Evolutionary conservation across 2,113 vertebrate species (phyloP).

Genomic region (Xiphophorus maculatus): DNA sequence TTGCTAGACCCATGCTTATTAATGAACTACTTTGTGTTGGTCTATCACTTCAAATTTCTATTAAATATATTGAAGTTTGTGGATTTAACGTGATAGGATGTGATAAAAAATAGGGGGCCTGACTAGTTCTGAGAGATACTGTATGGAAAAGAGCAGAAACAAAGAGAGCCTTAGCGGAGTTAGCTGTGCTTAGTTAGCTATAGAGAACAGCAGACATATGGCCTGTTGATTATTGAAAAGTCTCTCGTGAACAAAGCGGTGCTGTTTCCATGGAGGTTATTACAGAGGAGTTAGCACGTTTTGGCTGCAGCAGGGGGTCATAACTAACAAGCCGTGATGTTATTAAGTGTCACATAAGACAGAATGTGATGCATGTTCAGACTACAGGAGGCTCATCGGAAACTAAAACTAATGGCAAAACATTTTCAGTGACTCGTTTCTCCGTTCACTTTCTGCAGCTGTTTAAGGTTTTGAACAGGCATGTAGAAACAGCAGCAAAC

Average conservation of each 20-base stretch:
- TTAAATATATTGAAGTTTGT: not conserved
- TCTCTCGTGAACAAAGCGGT: slow-evolving; percentile 32
- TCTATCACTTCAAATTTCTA: too few species aligned
- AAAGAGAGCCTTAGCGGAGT: slow-evolving; percentile 33
- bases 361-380: slow-evolving; percentile 4
- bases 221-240: slow-evolving; percentile 43
- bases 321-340: slow-evolving; percentile 18
- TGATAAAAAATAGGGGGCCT: not conserved
- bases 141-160: slow-evolving; percentile 25
- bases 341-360: slow-evolving; percentile 14
- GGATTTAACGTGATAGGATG: not conserved
- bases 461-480: not conserved
- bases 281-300: slow-evolving; percentile 31
- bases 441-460: not conserved
- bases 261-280: slow-evolving; percentile 58
- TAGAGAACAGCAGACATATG: slow-evolving; percentile 33
- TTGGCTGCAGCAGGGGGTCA: slow-evolving; percentile 29
- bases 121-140: not conserved
- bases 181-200: slow-evolving; percentile 39
- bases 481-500: not conserved
- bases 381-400: slow-evolving; percentile 3
- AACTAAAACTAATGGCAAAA: slow-evolving; percentile 1
- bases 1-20: not conserved
- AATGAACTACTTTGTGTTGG: too few species aligned
- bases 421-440: not conserved